phyloP scores from a whole-genome alignment of 2,888 invertebrate species.

The Julus scanicus region DNA sequence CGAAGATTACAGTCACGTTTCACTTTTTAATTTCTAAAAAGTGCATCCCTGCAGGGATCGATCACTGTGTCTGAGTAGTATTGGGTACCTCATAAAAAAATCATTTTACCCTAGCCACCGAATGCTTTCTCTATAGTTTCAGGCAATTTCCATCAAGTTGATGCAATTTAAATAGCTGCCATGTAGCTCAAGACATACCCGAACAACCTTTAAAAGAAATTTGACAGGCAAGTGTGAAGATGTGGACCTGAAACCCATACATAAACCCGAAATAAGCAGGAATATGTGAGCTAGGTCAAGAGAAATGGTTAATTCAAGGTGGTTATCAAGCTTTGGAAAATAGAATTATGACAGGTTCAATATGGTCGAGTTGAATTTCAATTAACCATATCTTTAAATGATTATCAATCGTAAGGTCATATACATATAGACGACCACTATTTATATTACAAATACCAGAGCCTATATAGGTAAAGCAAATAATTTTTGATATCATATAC shows the following conservation, averaged over 20 bases:
- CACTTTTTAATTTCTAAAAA: neutral
- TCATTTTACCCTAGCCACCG: constrained; percentile 1
- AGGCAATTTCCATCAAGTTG: constrained; percentile 27
- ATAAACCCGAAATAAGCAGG: constrained; percentile 19
- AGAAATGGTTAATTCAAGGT: neutral
- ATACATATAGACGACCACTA: too few species aligned
- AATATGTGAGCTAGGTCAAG: constrained; percentile 13
- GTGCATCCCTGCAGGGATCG: neutral
- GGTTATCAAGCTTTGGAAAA: neutral
- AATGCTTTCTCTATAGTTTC: constrained; percentile 12
- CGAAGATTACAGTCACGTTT: neutral
- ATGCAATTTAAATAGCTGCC: constrained; percentile 6
- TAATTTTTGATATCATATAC: too few species aligned
- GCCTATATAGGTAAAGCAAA: too few species aligned
- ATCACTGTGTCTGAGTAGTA: neutral
- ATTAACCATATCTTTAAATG: too few species aligned
- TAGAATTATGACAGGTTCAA: neutral
- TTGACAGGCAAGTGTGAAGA: constrained; percentile 27
- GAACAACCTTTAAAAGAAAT: neutral
- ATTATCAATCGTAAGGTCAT: too few species aligned
- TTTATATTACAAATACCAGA: too few species aligned
- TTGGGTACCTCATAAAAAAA: neutral
- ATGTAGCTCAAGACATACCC: neutral
- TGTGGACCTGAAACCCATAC: constrained; percentile 14
- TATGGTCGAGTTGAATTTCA: neutral